A percentile compares a stretch with the other conserved stretches of the same genome.
Evolutionary conservation across 37 sponge, comb jelly and placozoan species (phyloP).

Genomic region (Tethya wilhelma): DNA sequence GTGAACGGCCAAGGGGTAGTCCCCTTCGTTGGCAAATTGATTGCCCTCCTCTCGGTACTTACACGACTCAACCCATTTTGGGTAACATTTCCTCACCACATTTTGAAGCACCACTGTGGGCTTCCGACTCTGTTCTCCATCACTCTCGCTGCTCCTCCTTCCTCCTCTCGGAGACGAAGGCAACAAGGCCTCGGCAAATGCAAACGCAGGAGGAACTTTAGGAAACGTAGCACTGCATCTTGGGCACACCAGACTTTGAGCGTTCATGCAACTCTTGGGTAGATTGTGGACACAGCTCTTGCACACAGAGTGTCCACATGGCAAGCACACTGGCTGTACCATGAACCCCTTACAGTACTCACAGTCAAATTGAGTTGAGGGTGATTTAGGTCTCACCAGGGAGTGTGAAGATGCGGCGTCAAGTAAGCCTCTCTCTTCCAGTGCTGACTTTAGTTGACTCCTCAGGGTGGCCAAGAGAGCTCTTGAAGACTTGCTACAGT

Average conservation of each 20-base stretch:
- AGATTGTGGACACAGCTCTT: conserved; percentile 42
- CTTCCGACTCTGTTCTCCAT: conserved; percentile 10
- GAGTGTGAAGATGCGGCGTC: background rate
- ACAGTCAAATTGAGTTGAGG: conserved; percentile 19
- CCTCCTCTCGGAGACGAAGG: background rate
- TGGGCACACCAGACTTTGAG: conserved; percentile 27
- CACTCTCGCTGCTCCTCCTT: background rate
- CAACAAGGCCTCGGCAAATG: background rate
- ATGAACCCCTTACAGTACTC: conserved; percentile 58
- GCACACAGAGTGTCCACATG: conserved; percentile 80
- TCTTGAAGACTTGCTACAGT: conserved; percentile 23
- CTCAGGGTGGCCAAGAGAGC: background rate
- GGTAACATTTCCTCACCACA: conserved; percentile 48
- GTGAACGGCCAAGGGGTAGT: conserved; percentile 50
- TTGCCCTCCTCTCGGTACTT: conserved; percentile 62
- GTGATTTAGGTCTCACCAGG: background rate
- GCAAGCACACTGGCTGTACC: conserved; percentile 68
- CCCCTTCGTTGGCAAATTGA: conserved; percentile 48
- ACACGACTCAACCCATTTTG: conserved; percentile 30
- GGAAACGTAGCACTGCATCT: conserved; percentile 32
- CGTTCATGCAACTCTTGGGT: background rate
- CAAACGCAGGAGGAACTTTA: background rate
- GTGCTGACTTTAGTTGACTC: background rate
- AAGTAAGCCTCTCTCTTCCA: background rate
- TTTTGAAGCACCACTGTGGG: conserved; percentile 63